A percentile compares a stretch with the other conserved stretches of the same genome.
Evolutionary conservation across 2,113 vertebrate genomes (phyloP).

Genomic region (Paramormyrops kingsleyae): DNA sequence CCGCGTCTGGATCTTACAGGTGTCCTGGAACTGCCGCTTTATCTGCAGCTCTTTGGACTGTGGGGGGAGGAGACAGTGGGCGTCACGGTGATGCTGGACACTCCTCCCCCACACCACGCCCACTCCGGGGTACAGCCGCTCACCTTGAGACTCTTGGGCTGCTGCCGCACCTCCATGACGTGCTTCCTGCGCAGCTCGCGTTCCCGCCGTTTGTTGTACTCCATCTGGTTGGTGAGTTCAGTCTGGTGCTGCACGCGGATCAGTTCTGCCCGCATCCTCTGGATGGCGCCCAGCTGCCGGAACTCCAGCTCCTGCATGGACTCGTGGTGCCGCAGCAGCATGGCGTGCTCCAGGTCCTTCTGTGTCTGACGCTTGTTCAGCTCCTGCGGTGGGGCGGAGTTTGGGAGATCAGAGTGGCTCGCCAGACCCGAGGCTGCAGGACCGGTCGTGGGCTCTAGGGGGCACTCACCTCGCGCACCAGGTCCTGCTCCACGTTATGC

Average conservation of each 20-base stretch:
- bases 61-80: background rate
- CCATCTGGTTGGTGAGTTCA: constrained; percentile 97
- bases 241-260: constrained; percentile 95
- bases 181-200: constrained; percentile 92
- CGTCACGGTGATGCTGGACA: background rate
- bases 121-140: background rate
- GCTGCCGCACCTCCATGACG: constrained; percentile 96
- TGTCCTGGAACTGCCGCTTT: constrained; percentile 99
- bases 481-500: constrained; percentile 90
- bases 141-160: constrained; percentile 98
- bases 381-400: constrained; percentile 61
- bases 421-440: background rate
- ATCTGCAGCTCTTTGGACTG: constrained; percentile 99
- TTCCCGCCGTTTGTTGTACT: constrained; percentile 97
- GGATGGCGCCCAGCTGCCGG: constrained; percentile 90
- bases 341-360: constrained; percentile 95
- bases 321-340: constrained; percentile 94
- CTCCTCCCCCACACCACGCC: background rate
- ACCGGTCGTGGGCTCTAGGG: background rate
- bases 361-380: constrained; percentile 96
- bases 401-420: background rate
- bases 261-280: constrained; percentile 89
- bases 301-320: constrained; percentile 99
- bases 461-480: constrained; percentile 81
- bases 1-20: constrained; percentile 96